Base-by-base conservation (phyloP, 2,113 vertebrate species). In the Mormoops blainvillei region DNA sequence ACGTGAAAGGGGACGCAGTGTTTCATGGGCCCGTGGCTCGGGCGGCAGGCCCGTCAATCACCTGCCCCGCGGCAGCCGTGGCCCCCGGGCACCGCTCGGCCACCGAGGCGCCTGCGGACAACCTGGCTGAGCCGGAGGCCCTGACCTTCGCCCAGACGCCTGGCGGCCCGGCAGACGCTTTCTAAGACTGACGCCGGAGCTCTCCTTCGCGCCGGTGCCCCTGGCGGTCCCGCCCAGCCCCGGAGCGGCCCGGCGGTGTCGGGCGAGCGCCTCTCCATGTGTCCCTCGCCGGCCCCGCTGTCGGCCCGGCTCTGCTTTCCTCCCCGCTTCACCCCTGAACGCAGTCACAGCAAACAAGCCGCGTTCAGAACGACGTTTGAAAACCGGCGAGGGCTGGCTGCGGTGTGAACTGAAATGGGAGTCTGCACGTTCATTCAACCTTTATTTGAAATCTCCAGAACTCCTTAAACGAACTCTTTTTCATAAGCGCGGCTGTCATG, bases 21-120 rank as follows among this genome's bases (percentile, higher is more conserved):
- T 7, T 7, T 28, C 31, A 26, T 0, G 7, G 1, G 2, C 56
- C 33, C 5, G 0, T 0, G 31, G 26, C 65, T 7, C 12, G 0
- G 1, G 43, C 1, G 41, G 16, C 4, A 6, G 45, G 20, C 1
- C 3, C 13, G 41, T 10, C 28, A 1, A 12, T 54, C 94, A 87
- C 82, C 95, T 89, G 70, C 61, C 15, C 67, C 0, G 36, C 38
- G 61, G 92, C 73, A 19, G 18, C 14, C 7, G 58, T 15, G 68
- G 74, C 84, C 92, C 22, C 4, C 1, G 0, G 86, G 94, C 84
- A 5, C 4, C 19, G n/a, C 54, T 58, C 19, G 11, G 20, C 86
- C 91, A 4, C 36, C 41, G 2, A 16, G 63, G 92, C 36, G 84
- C 65, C 48, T 76, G 43, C 81, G 68, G 94, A 81, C 38, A 18